Percentiles rank a stretch among this genome's conserved stretches.
These are phyloP conservation scores for Drosophila quasianomalipes DNA, from an alignment of 2,888 invertebrate genomes.

Conservation along the genomic window DNA sequence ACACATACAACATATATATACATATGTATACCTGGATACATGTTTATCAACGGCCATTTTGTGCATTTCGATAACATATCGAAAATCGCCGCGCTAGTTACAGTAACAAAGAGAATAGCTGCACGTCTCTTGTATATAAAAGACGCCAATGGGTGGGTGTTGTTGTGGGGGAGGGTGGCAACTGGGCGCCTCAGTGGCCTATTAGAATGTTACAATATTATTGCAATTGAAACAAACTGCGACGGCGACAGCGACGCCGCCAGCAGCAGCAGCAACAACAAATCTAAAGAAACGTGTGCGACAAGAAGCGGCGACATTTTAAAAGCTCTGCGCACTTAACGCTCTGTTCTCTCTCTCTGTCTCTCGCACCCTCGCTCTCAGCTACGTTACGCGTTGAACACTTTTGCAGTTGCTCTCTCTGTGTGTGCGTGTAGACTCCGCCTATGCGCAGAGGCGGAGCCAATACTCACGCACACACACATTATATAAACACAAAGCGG, in stretches of 20 bases:
- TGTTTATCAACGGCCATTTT: constrained; percentile 1
- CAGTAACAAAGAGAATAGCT: not conserved
- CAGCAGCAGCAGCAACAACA: constrained; percentile 26
- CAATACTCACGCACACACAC: constrained; percentile 13
- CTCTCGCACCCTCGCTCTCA: constrained; percentile 21
- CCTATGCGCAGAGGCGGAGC: constrained; percentile 66
- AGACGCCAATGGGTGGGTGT: not conserved
- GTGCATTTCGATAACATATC: constrained; percentile 15
- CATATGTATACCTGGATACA: not conserved
- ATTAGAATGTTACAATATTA: constrained; percentile 83
- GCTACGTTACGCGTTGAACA: constrained; percentile 18
- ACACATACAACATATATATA: not conserved
- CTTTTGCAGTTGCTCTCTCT: constrained; percentile 29
- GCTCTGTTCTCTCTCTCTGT: constrained; percentile 10
- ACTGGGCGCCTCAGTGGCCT: constrained; percentile 63
- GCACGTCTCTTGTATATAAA: constrained; percentile 32
- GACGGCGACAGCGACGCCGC: constrained; percentile 34
- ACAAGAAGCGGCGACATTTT: constrained; percentile 57
- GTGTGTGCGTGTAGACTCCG: constrained; percentile 49
- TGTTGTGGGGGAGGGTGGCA: constrained; percentile 7
- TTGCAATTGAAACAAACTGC: constrained; percentile 80
- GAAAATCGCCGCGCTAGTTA: not conserved
- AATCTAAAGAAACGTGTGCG: constrained; percentile 57
- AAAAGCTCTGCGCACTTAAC: constrained; percentile 60
- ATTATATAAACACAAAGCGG: constrained; percentile 68